phyloP scores from a whole-genome alignment of 2,888 invertebrate species.

The Pyrochroa serraticornis region DNA sequence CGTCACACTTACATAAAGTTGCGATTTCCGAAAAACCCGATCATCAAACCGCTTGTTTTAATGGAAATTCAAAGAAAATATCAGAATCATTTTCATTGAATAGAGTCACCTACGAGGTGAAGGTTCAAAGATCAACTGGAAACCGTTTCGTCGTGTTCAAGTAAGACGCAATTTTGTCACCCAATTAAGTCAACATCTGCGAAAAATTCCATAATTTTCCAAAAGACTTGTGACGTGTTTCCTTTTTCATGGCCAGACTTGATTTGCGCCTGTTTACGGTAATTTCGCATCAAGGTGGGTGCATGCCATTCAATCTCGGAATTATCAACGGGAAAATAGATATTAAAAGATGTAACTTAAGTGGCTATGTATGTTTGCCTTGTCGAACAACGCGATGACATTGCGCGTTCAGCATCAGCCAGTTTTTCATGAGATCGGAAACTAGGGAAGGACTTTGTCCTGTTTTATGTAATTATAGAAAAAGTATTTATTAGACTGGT shows the following conservation, averaged over 20 bases:
- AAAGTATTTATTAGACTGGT: neutral
- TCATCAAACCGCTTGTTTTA: too few species aligned
- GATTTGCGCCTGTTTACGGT: conserved; percentile 2
- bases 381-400: conserved; percentile 27
- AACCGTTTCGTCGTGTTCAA: neutral
- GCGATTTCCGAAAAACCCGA: too few species aligned
- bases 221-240: neutral
- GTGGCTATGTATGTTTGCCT: conserved; percentile 43
- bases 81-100: too few species aligned
- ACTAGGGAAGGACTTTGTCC: neutral
- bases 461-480: neutral
- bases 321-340: conserved; percentile 33
- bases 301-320: conserved; percentile 31
- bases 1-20: too few species aligned
- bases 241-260: conserved; percentile 12
- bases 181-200: too few species aligned
- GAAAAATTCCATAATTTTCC: neutral
- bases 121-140: too few species aligned
- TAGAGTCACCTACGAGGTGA: too few species aligned
- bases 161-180: neutral
- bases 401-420: conserved; percentile 26
- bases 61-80: too few species aligned
- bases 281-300: conserved; percentile 30
- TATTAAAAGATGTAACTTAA: conserved; percentile 45
- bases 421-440: neutral